Conservation (phyloP, 2,888 invertebrate genomes). For the Brenthis daphne region DNA sequence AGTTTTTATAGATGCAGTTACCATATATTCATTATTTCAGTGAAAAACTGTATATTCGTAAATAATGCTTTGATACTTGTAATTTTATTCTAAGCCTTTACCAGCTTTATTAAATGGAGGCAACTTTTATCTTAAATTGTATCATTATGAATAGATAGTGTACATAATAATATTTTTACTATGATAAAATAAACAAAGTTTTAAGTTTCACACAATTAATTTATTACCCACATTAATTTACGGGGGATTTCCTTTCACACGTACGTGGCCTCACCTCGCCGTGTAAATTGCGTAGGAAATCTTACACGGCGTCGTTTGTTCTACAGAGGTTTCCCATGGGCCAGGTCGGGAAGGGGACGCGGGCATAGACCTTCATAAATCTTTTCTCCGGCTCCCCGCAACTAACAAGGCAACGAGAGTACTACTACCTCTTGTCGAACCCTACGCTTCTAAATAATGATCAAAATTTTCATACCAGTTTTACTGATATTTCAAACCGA, state of each 20-base stretch:
- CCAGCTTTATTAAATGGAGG: no score
- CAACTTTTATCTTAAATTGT: no score
- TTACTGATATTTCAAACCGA: neutral
- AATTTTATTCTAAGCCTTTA: no score
- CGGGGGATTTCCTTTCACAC: slow-evolving; percentile 45
- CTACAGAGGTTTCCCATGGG: slow-evolving; percentile 71
- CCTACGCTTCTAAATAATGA: slow-evolving; percentile 63
- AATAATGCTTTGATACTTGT: no score
- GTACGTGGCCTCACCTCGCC: slow-evolving; percentile 50
- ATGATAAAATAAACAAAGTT: neutral
- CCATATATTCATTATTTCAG: no score
- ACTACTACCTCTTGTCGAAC: slow-evolving; percentile 48
- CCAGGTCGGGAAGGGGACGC: slow-evolving; percentile 66
- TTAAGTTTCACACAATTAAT: slow-evolving; percentile 28
- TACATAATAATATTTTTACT: neutral
- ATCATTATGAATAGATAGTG: no score
- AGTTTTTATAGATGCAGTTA: no score
- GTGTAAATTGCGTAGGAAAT: slow-evolving; percentile 79
- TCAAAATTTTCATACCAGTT: slow-evolving; percentile 58
- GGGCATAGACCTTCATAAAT: slow-evolving; percentile 74
- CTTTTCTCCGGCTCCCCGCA: slow-evolving; percentile 73
- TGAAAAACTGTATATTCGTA: no score
- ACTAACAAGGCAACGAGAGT: slow-evolving; percentile 69
- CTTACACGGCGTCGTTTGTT: slow-evolving; percentile 78
- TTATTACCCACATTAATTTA: slow-evolving; percentile 36